Conservation (phyloP, 37 sponge, comb jelly and placozoan genomes). For the Hormiphora californensis region DNA sequence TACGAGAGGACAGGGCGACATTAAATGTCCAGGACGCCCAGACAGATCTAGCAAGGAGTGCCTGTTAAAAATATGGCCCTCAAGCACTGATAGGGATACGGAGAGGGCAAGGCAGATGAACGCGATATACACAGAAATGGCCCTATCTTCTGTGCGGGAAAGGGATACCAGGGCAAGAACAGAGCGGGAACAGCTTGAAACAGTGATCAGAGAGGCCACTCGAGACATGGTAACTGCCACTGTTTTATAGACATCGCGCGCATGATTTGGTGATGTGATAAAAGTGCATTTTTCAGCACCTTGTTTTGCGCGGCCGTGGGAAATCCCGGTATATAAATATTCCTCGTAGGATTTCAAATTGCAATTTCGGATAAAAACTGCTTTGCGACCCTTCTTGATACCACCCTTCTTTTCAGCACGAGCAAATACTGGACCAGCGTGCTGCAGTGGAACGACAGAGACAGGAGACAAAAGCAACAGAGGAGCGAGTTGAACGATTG, state of each 20-base stretch:
- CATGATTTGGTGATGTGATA: too few relatives aligned
- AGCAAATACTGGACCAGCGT: constrained; percentile 8
- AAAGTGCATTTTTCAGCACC: too few relatives aligned
- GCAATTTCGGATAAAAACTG: too few relatives aligned
- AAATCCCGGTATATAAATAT: too few relatives aligned
- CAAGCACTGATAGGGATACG: not conserved
- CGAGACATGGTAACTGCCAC: not conserved
- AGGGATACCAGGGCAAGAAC: not conserved
- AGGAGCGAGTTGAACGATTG: constrained; percentile 3
- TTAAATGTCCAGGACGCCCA: constrained; percentile 26
- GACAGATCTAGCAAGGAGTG: constrained; percentile 33
- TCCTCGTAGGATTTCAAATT: too few relatives aligned
- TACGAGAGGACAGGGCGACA: not conserved
- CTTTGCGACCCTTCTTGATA: too few relatives aligned
- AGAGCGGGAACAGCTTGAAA: constrained; percentile 6
- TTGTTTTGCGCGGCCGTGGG: too few relatives aligned
- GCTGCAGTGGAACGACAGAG: constrained; percentile 1
- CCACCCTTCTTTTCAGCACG: constrained; percentile 8
- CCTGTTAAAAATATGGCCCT: constrained; percentile 20
- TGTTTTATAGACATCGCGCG: too few relatives aligned
- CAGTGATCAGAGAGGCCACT: constrained; percentile 3
- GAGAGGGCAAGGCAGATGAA: constrained; percentile 38
- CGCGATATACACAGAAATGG: constrained; percentile 48
- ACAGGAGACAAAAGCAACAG: not conserved
- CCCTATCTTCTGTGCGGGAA: not conserved